Evolutionary conservation across 2,888 invertebrate species (phyloP).

Genomic region (Drosophila sordidula): DNA sequence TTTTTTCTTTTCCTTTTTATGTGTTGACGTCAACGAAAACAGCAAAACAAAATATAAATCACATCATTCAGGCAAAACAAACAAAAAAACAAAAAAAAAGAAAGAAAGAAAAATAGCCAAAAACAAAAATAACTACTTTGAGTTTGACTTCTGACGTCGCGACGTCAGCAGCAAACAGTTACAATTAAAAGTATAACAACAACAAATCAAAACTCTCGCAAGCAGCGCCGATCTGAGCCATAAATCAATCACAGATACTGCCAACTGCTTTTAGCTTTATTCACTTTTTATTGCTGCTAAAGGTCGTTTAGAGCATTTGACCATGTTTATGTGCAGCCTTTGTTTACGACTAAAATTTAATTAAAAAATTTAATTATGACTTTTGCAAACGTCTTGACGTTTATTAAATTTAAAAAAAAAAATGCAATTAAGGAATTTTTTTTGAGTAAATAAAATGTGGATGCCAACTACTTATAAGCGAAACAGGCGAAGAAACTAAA

Average conservation of each 20-base stretch:
- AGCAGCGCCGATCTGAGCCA: constrained; percentile 23
- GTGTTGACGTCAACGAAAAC: constrained; percentile 66
- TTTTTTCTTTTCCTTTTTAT: constrained; percentile 23
- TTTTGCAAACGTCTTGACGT: constrained; percentile 1
- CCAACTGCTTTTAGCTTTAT: constrained; percentile 47
- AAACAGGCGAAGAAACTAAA: too few relatives aligned
- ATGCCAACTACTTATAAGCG: too few relatives aligned
- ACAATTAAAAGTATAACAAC: constrained; percentile 33
- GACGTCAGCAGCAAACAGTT: constrained; percentile 26
- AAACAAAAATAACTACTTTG: constrained; percentile 10
- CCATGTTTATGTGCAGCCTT: constrained; percentile 9
- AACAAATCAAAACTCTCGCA: constrained; percentile 3
- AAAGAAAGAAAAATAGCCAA: constrained; percentile 9
- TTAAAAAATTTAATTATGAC: constrained; percentile 46
- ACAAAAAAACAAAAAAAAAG: constrained; percentile 16
- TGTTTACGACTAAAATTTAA: constrained; percentile 48
- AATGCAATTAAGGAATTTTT: constrained; percentile 4
- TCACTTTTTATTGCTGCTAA: constrained; percentile 46
- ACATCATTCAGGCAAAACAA: constrained; percentile 27
- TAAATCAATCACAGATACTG: constrained; percentile 66
- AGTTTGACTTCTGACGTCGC: constrained; percentile 13
- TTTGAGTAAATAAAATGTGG: not conserved
- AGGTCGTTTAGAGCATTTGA: constrained; percentile 50
- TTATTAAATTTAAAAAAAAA: not conserved
- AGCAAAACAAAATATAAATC: constrained; percentile 53